phyloP scores from a whole-genome alignment of 2,113 vertebrate species.

The Gnathonemus longibarbis region DNA sequence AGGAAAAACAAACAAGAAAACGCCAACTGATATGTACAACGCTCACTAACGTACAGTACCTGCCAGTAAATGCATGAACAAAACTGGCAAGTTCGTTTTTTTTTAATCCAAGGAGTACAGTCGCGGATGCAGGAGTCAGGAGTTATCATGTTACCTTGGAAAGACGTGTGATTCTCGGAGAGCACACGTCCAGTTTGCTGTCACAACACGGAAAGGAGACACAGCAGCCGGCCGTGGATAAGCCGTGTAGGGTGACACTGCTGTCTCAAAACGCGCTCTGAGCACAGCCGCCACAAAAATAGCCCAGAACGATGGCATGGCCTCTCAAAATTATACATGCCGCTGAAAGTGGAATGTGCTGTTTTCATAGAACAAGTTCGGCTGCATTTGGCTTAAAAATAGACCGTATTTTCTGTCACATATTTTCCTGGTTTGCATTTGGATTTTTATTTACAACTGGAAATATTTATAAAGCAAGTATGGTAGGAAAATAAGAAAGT shows the following conservation, averaged over 20 bases:
- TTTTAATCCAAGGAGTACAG: not conserved
- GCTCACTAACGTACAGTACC: not conserved
- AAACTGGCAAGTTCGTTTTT: not conserved
- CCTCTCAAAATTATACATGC: constrained; percentile 9
- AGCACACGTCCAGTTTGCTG: not conserved
- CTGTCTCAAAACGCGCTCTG: too few relatives aligned
- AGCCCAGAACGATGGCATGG: not conserved
- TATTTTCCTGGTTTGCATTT: not conserved
- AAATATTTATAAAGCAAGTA: not conserved
- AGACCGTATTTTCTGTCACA: not conserved
- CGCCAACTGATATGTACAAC: not conserved
- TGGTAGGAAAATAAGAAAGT: not conserved
- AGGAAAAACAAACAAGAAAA: not conserved
- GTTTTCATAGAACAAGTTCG: not conserved
- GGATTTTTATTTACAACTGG: not conserved
- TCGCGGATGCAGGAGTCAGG: not conserved
- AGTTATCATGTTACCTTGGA: not conserved
- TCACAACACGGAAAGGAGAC: not conserved
- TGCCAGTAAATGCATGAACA: not conserved
- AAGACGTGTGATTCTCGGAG: not conserved
- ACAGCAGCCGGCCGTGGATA: not conserved
- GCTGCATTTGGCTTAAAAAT: not conserved
- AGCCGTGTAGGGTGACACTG: not conserved
- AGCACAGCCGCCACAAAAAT: not conserved
- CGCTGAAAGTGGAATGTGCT: not conserved